A percentile compares a stretch with the other conserved stretches of the same genome.
These are phyloP conservation scores for Sitta carolinensis DNA, from an alignment of 2,797 vertebrate genomes.

Conservation along the genomic window DNA sequence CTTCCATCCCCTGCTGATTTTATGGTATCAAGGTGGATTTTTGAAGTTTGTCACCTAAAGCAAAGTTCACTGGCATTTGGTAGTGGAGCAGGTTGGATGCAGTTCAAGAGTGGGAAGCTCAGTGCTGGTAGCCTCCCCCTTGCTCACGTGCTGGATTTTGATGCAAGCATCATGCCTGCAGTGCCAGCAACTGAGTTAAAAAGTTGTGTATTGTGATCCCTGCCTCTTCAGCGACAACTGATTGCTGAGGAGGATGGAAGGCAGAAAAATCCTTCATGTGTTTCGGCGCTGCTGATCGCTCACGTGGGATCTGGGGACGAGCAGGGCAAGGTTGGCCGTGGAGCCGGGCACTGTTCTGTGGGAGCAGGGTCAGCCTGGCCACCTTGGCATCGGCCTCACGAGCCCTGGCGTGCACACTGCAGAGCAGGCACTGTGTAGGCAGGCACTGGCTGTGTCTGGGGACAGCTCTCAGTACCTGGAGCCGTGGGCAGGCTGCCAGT, in stretches of 20 bases:
- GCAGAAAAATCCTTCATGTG: not conserved
- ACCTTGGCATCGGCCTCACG: rapidly evolving
- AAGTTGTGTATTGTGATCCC: not conserved
- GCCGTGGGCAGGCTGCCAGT: rapidly evolving
- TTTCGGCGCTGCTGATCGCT: rapidly evolving
- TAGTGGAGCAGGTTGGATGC: not conserved
- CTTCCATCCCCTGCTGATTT: not conserved
- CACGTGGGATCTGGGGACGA: not conserved
- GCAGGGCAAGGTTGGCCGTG: not conserved
- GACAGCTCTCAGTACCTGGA: not conserved
- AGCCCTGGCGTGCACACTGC: not conserved
- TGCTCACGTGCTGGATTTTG: rapidly evolving
- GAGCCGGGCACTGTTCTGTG: rapidly evolving
- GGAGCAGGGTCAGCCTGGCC: not conserved
- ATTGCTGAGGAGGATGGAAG: not conserved
- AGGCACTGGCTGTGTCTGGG: not conserved
- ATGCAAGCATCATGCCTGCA: not conserved
- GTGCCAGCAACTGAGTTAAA: conserved; percentile 24
- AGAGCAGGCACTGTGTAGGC: not conserved
- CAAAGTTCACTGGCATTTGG: conserved; percentile 32
- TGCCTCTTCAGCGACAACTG: not conserved
- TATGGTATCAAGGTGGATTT: not conserved
- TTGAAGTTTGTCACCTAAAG: conserved; percentile 36
- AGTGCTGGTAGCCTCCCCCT: not conserved
- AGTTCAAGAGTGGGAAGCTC: not conserved